Evolutionary conservation across 1,140 invertebrate species (phyloP).

Genomic region (Rhyzopertha dominica): DNA sequence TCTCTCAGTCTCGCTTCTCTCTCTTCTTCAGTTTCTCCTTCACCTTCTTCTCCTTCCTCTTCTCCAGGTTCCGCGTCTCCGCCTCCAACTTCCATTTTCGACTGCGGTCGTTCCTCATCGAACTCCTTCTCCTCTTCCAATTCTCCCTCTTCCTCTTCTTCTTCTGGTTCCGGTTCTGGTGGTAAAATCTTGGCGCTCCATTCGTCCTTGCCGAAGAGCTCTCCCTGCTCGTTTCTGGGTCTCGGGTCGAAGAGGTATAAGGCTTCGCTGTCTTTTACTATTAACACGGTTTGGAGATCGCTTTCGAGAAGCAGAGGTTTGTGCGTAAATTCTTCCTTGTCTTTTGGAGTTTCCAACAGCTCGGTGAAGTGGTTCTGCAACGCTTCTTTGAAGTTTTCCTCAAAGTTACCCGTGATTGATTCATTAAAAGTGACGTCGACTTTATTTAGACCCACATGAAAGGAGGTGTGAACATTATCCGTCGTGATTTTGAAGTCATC

Average conservation of each 20-base stretch:
- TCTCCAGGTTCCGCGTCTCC: constrained; percentile 5
- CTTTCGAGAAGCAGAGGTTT: constrained; percentile 30
- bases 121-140: neutral
- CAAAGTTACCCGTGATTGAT: constrained; percentile 23
- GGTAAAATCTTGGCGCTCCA: constrained; percentile 17
- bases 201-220: constrained; percentile 32
- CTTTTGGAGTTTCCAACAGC: constrained; percentile 20
- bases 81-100: constrained; percentile 7
- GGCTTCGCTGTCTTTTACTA: constrained; percentile 33
- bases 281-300: constrained; percentile 25
- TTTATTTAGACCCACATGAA: constrained; percentile 38
- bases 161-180: constrained; percentile 5
- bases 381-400: constrained; percentile 21
- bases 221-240: constrained; percentile 32
- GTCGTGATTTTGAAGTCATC: constrained; percentile 25
- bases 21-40: constrained; percentile 11
- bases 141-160: constrained; percentile 10
- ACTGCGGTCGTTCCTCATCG: neutral
- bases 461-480: constrained; percentile 33
- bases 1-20: constrained; percentile 16
- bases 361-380: constrained; percentile 14
- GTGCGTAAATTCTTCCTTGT: constrained; percentile 26
- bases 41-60: neutral
- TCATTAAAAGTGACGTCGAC: neutral
- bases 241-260: constrained; percentile 42